Conservation (phyloP, 23 tunicate species). For the Styela plicata region DNA sequence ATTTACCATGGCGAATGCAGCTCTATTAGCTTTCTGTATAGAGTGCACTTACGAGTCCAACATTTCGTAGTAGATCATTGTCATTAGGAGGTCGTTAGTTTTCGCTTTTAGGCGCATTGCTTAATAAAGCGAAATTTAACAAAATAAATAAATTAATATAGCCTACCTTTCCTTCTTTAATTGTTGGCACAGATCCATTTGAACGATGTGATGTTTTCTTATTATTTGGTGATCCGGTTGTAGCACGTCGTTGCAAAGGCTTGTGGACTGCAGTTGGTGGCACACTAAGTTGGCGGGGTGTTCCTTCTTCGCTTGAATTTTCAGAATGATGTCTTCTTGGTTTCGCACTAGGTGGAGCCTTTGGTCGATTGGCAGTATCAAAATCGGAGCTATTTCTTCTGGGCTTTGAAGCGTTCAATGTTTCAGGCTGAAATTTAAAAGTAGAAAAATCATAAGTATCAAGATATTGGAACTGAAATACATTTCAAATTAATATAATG, state of each 20-base stretch:
- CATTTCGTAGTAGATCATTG: too few relatives aligned
- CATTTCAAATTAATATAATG: too few relatives aligned
- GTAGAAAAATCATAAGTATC: too few relatives aligned
- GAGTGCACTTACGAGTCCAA: too few relatives aligned
- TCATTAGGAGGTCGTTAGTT: too few relatives aligned
- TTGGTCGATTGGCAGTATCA: not conserved
- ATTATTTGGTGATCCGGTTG: conserved; percentile 36
- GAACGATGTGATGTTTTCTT: not conserved
- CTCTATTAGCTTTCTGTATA: too few relatives aligned
- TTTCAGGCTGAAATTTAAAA: conserved; percentile 2
- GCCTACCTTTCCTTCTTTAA: not conserved
- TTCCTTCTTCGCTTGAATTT: conserved; percentile 16
- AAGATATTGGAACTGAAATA: too few relatives aligned
- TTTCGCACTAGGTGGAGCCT: not conserved
- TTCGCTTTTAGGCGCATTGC: too few relatives aligned
- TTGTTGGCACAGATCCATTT: conserved; percentile 5
- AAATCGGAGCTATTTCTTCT: conserved; percentile 6
- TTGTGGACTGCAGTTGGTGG: conserved; percentile 22
- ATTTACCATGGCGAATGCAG: too few relatives aligned
- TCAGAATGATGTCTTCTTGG: conserved; percentile 17
- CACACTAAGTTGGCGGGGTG: not conserved
- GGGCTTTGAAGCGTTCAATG: conserved; percentile 21
- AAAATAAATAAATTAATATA: too few relatives aligned
- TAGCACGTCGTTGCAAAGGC: conserved; percentile 44
- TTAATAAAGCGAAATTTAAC: too few relatives aligned